phyloP scores from a whole-genome alignment of 2,797 vertebrate genomes.

The Sebastes diploproa region DNA sequence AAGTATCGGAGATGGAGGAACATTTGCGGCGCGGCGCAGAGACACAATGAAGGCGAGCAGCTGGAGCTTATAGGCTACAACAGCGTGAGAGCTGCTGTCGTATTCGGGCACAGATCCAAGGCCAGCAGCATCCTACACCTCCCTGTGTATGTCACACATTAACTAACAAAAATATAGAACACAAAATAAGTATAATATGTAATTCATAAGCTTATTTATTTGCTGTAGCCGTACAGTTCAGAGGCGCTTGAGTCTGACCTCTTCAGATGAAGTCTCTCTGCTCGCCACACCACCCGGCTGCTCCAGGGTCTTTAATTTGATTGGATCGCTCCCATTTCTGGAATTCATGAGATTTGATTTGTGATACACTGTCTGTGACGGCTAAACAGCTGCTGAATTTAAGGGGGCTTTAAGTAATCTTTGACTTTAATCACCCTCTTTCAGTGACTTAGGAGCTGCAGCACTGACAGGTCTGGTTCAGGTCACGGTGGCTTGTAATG shows the following conservation, averaged over 20 bases:
- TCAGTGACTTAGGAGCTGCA: neutral
- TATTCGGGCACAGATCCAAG: constrained; percentile 48
- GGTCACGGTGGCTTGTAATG: neutral
- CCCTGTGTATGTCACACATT: neutral
- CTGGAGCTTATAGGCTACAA: constrained; percentile 61
- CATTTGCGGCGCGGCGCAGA: constrained; percentile 58
- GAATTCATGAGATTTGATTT: constrained; percentile 49
- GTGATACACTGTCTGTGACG: constrained; percentile 10
- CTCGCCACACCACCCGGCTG: neutral
- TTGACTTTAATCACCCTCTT: constrained; percentile 20
- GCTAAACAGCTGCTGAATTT: constrained; percentile 36
- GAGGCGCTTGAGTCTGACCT: constrained; percentile 4
- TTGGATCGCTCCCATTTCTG: constrained; percentile 45
- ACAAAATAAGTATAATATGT: constrained; percentile 5
- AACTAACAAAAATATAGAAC: constrained; percentile 8
- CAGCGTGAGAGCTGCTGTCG: constrained; percentile 48
- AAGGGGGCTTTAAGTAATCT: constrained; percentile 26
- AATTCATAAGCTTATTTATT: neutral
- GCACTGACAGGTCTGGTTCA: neutral
- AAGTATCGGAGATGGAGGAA: constrained; percentile 78
- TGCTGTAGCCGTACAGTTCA: neutral
- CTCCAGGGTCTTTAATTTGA: constrained; percentile 37
- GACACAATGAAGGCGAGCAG: constrained; percentile 73
- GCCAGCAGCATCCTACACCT: constrained; percentile 22
- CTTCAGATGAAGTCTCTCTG: neutral